Evolutionary conservation across 2,888 invertebrate genomes (phyloP), one percentile per base, ranked within the genome.

Genomic region (Sphaeridia pumilis): DNA sequence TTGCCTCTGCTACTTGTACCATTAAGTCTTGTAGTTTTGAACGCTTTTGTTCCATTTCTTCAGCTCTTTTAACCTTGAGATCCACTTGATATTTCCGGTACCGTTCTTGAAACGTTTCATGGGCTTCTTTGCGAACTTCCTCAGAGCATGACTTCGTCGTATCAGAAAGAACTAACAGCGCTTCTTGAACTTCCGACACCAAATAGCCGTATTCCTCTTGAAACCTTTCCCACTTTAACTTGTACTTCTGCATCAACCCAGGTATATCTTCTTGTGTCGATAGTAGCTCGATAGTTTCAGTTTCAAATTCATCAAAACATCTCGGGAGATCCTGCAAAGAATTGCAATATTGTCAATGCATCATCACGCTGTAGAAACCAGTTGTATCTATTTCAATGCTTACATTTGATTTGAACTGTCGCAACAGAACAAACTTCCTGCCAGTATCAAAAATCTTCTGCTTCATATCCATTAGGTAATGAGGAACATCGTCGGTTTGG

Each of bases 381-480:
- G 14, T 10, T 31, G 14, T 14, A 31, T 31, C 14, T 10, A 31
- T 31, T 7, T 10, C 31, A 31, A 10, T 31, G 14, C 49, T 43
- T 34, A 43, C 49, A 12, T 31, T 25, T 31, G 31, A 4, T 42
- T 60, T 48, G 17, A 65, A 56, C 28, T 55, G 22, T 21, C 58
- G 55, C 1, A 65, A 36, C 25, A 63, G 47, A 44, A 56, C 59
- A 14, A 65, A 53, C 21, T 57, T 59, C 43, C 59, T 60, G 25
- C 65, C 65, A 3, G 65, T 61, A 44, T 61, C 61, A 50, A 62
- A 63, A 20, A 63, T 58, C 20, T 53, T 2, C 17, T 53, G 38
- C 2, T 55, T 42, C 7, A 52, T 47, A n/a, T 49, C 45, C 35
- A 58, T 54, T 12, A 65, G 25, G 54, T 61, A 65, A 2, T 50